Evolutionary conservation across 2,888 invertebrate genomes (phyloP).

Genomic region (Meteorus colon): DNA sequence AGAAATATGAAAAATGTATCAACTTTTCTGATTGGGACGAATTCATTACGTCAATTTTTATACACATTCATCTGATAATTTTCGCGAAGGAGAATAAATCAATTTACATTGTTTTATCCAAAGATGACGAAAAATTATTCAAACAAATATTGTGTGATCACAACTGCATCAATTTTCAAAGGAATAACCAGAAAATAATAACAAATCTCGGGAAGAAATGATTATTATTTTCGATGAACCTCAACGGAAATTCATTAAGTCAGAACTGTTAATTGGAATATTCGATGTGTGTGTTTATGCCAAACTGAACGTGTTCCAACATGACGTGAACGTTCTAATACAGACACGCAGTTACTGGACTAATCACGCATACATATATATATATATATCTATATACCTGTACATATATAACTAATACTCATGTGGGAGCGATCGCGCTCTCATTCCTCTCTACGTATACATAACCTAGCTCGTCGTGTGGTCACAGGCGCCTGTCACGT

Average conservation of each 20-base stretch:
- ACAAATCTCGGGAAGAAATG: too few relatives aligned
- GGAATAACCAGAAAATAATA: too few relatives aligned
- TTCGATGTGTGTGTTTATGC: background rate
- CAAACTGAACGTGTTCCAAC: background rate
- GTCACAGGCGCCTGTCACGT: slow-evolving; percentile 40
- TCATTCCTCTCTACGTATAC: slow-evolving; percentile 5
- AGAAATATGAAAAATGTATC: too few relatives aligned
- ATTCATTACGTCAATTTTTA: too few relatives aligned
- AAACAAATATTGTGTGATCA: too few relatives aligned
- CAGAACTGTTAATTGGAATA: slow-evolving; percentile 23
- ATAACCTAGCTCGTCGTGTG: slow-evolving; percentile 27
- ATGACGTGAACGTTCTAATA: slow-evolving; percentile 1
- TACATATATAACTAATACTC: slow-evolving; percentile 4
- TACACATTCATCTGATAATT: too few relatives aligned
- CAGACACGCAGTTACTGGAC: slow-evolving; percentile 20
- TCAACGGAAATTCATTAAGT: background rate
- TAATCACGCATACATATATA: background rate
- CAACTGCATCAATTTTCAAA: too few relatives aligned
- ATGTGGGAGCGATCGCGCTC: background rate
- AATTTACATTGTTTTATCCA: too few relatives aligned
- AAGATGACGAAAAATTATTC: too few relatives aligned
- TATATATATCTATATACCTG: slow-evolving; percentile 1
- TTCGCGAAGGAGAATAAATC: too few relatives aligned
- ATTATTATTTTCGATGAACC: too few relatives aligned
- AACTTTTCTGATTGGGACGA: too few relatives aligned